A percentile compares a stretch with the other conserved stretches of the same genome.
phyloP scores from a whole-genome alignment of 2,888 invertebrate species.

The Adela reaumurella region DNA sequence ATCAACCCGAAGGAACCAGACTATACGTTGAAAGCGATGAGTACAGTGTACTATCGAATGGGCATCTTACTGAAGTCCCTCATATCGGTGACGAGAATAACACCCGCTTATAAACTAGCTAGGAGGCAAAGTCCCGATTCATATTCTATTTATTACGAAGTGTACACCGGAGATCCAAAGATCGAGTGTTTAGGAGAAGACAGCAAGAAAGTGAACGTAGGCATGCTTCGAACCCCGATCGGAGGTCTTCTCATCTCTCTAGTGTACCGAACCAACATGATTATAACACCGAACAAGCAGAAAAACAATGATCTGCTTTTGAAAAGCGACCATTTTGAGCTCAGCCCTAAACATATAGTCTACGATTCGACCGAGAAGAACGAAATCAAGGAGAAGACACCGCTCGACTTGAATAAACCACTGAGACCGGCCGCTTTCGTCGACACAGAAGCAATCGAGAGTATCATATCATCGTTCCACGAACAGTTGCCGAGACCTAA shows the following conservation, averaged over 20 bases:
- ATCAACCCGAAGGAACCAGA: slow-evolving; percentile 66
- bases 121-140: slow-evolving; percentile 84
- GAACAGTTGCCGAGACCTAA: slow-evolving; percentile 34
- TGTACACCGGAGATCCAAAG: slow-evolving; percentile 78
- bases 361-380: slow-evolving; percentile 60
- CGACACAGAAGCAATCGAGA: slow-evolving; percentile 39
- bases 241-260: slow-evolving; percentile 82
- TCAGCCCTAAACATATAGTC: slow-evolving; percentile 65
- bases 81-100: slow-evolving; percentile 84
- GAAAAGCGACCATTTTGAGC: slow-evolving; percentile 91
- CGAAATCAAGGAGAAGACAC: slow-evolving; percentile 29
- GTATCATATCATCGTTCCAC: slow-evolving; percentile 35
- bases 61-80: slow-evolving; percentile 87
- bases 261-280: slow-evolving; percentile 88
- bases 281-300: slow-evolving; percentile 81
- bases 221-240: slow-evolving; percentile 82
- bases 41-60: slow-evolving; percentile 90
- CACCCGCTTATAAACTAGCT: slow-evolving; percentile 90
- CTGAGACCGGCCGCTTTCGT: slow-evolving; percentile 76
- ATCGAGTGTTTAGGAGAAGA: slow-evolving; percentile 74
- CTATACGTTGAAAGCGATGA: slow-evolving; percentile 65
- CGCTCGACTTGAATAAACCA: slow-evolving; percentile 66
- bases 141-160: slow-evolving; percentile 86
- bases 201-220: slow-evolving; percentile 76
- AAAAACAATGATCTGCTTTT: slow-evolving; percentile 71